Conservation (phyloP, 2,888 invertebrate genomes). For the Xestia c-nigrum region DNA sequence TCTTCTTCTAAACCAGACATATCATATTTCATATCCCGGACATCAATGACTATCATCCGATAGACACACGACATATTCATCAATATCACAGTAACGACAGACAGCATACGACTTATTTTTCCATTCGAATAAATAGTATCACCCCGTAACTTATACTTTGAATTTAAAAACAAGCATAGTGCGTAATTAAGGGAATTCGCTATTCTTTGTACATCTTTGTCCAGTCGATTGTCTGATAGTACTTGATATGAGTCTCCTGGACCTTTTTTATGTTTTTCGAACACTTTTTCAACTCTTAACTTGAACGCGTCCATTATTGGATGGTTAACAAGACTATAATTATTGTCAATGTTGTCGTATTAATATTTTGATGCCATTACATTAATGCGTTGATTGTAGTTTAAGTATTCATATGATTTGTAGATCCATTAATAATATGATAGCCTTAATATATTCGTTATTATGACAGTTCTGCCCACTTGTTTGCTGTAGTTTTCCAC, state of each 20-base stretch:
- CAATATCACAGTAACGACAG: slow-evolving; percentile 9
- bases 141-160: not conserved
- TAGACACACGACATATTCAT: not conserved
- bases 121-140: slow-evolving; percentile 28
- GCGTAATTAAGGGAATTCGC: not conserved
- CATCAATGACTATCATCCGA: not conserved
- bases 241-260: not conserved
- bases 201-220: not conserved
- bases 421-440: not conserved
- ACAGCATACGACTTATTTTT: not conserved
- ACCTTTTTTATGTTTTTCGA: not conserved
- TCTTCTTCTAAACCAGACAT: slow-evolving; percentile 18
- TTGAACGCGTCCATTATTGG: not conserved
- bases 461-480: not conserved
- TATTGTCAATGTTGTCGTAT: not conserved
- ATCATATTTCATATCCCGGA: not conserved
- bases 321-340: not conserved
- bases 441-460: not conserved
- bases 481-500: not conserved
- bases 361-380: not conserved
- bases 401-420: not conserved
- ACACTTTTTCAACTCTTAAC: not conserved
- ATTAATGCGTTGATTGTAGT: not conserved
- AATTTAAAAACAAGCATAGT: not conserved
- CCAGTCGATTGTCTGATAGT: not conserved